Evolutionary conservation across 2,888 invertebrate species (phyloP), one percentile per base, ranked within the genome.

Genomic region (Zootermopsis nevadensis): DNA sequence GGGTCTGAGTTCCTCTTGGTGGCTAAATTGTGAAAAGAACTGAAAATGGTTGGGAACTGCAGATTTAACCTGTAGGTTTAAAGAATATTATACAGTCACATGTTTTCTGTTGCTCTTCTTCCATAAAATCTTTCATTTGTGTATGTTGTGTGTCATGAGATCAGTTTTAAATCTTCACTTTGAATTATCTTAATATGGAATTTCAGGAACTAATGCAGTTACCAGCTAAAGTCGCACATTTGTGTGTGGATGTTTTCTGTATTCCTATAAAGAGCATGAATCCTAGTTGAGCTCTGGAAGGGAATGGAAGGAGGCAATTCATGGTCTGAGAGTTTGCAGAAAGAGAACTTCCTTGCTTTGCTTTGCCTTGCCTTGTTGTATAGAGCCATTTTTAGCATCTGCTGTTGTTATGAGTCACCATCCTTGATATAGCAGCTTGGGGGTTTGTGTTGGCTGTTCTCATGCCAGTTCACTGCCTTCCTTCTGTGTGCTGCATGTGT

Each of bases 371-470:
- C 66, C 60, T 81, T 77, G 83, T 84, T 82, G 82, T 82, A 72
- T 48, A 81, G 77, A 67, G 66, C 85, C 84, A 82, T 81, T 83
- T 85, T 84, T 84, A 85, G 85, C 85, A 24, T 66, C 82, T 69
- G 66, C 81, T 82, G 84, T 83, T 84, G 84, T 80, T 67, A 53
- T 85, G 85, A 85, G 80, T 85, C 85, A 84, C 48, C 53, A 55
- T 67, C 72, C 82, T 82, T 38, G 83, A 85, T 85, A 83, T 85
- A 84, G 82, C 83, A 77, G 66, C 79, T 66, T 60, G 60, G 48
- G 31, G 55, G 53, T 53, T 69, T 72, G 81, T 69, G 72, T 72
- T 42, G 74, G 81, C 72, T 42, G 30, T 42, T 53, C n/a, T 35
- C 55, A 53, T n/a, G 66, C 60, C 79, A 79, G 79, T 79, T 79